Evolutionary conservation across 1,140 invertebrate species (phyloP), one percentile per base, ranked within the genome.

Genomic region (Hormaphis cornu): DNA sequence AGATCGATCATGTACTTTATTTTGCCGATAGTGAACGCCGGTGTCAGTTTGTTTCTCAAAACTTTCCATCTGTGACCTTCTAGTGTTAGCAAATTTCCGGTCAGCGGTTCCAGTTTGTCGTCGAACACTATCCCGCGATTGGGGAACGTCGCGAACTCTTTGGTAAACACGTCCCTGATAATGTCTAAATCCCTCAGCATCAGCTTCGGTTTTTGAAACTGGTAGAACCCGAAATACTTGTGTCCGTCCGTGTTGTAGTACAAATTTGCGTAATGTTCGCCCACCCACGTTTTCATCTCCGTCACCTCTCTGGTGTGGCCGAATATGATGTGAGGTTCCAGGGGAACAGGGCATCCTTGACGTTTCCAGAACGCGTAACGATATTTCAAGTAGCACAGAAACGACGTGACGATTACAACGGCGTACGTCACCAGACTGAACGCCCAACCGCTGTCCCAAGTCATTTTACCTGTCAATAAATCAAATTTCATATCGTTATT

Each of bases 41-140:
- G 80, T 1, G 80, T 78, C 12, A 81, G 54, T 66, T 76, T 77
- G 22, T 70, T 69, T 48, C 80, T 35, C 7, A 61, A 35, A 2
- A 52, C 30, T 53, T 70, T 72, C 69, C 70, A 72, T 54, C 48
- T 35, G 20, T 80, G 75, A 0, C 78, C 78, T 48, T 73, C 73
- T 12, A 82, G 69, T 4, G 77, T 77, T 70, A 85, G 80, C 28
- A 86, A 73, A 72, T 83, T 81, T 5, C 79, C 80, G 20, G 79
- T 79, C 0, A 86, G 54, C 4, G 80, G 77, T 72, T 85, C 83
- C 1, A 76, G 77, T 70, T 81, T 75, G 69, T 79, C 80, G 54
- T 81, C 80, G 8, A 71, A 58, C 14, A 48, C 26, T 30, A 78
- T 30, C 3, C 78, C 79, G 22, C 80, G 76, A 69, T 81, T 74